Conservation (phyloP, 2,113 vertebrate genomes). For the Candoia aspera region DNA sequence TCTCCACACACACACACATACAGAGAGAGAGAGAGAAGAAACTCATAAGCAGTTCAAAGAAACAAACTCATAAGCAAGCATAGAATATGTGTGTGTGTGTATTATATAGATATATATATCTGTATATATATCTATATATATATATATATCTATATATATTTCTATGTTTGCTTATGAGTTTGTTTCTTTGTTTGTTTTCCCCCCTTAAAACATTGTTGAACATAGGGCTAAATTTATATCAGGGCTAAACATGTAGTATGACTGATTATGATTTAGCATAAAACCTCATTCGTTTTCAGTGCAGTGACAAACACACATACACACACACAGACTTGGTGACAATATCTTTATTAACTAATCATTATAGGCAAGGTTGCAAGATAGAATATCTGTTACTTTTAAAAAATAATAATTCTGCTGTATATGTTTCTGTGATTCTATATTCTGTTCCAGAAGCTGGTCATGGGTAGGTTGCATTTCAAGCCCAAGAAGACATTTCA, state of each 20-base stretch:
- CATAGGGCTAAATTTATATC: neutral
- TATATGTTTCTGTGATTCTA: neutral
- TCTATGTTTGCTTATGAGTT: neutral
- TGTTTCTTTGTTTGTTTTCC: neutral
- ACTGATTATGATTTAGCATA: neutral
- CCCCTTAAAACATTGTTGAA: neutral
- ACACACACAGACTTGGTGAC: neutral
- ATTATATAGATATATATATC: too few species aligned
- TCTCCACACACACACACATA: too few species aligned
- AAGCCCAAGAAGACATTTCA: neutral
- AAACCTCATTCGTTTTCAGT: neutral
- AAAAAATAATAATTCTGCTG: neutral
- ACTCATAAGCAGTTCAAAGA: too few species aligned
- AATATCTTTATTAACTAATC: neutral
- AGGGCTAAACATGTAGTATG: neutral
- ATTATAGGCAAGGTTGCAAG: neutral
- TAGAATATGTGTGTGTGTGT: too few species aligned
- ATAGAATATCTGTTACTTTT: neutral
- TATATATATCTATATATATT: neutral
- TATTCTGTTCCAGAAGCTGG: neutral
- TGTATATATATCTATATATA: neutral
- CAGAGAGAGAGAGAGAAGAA: too few species aligned
- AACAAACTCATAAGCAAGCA: too few species aligned
- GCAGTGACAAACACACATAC: neutral
- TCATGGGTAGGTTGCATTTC: neutral